These are phyloP conservation scores for Nomada fucata DNA, from an alignment of 2,888 invertebrate species.

Conservation along the genomic window DNA sequence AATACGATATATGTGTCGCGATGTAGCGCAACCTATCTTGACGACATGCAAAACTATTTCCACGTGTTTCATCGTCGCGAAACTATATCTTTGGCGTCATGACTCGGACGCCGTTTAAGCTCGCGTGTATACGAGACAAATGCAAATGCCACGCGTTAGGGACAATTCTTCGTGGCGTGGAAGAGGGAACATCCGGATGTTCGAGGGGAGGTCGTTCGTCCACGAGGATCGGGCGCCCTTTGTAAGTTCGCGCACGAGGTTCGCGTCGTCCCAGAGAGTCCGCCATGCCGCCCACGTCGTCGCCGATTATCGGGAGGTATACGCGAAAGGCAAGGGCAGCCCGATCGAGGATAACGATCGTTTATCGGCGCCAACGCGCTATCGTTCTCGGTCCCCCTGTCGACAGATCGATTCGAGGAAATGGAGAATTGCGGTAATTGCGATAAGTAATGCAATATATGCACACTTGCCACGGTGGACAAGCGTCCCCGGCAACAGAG, in stretches of 20 bases:
- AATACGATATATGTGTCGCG: too few species aligned
- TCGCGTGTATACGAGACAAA: not conserved
- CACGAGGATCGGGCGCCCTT: conserved; percentile 34
- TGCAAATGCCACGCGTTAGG: conserved; percentile 9
- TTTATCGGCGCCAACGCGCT: conserved; percentile 62
- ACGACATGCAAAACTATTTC: too few species aligned
- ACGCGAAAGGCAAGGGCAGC: conserved; percentile 55
- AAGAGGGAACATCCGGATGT: conserved; percentile 40
- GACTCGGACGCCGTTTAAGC: too few species aligned
- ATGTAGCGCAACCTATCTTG: too few species aligned
- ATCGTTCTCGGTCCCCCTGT: conserved; percentile 37
- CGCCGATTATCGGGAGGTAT: conserved; percentile 56
- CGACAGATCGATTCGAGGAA: conserved; percentile 57
- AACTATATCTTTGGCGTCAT: too few species aligned
- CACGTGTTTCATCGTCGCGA: too few species aligned
- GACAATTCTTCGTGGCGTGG: conserved; percentile 17
- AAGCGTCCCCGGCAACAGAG: conserved; percentile 12
- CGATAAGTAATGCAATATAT: conserved; percentile 57
- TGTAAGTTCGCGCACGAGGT: conserved; percentile 57
- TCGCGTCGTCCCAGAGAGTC: conserved; percentile 49
- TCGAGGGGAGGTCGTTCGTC: conserved; percentile 25
- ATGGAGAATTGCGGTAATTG: conserved; percentile 65
- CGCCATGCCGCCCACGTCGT: conserved; percentile 60
- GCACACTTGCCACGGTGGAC: not conserved
- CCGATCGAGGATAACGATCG: conserved; percentile 56